Evolutionary conservation across 2,113 vertebrate species (phyloP).

Genomic region (Syngnathoides biaculeatus): DNA sequence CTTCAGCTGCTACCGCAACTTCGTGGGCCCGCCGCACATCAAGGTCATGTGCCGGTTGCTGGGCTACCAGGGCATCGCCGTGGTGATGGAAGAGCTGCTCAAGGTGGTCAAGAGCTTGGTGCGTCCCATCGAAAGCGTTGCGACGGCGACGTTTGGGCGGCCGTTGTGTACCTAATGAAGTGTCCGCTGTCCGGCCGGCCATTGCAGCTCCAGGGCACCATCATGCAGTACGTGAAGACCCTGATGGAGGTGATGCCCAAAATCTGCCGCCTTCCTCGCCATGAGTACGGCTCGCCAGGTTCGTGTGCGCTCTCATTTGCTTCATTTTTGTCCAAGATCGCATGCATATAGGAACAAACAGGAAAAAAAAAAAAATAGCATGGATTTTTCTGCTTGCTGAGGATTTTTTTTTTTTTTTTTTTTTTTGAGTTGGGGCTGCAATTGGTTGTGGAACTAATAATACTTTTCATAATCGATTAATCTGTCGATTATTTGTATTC

Average conservation of each 20-base stretch:
- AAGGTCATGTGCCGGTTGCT: constrained; percentile 96
- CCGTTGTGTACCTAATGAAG: neutral
- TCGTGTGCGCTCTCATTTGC: constrained; percentile 66
- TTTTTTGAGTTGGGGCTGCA: too few species aligned
- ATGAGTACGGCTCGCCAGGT: constrained; percentile 94
- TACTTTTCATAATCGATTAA: too few species aligned
- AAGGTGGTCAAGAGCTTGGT: constrained; percentile 99
- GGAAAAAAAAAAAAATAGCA: too few species aligned
- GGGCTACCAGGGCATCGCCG: constrained; percentile 95
- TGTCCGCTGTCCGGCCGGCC: neutral
- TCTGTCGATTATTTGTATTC: too few species aligned
- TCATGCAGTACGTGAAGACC: constrained; percentile 97
- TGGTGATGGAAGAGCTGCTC: constrained; percentile 97
- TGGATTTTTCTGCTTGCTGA: too few species aligned
- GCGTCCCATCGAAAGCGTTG: constrained; percentile 20
- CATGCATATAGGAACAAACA: too few species aligned
- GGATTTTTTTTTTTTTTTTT: too few species aligned
- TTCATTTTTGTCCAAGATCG: neutral
- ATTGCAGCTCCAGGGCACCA: constrained; percentile 90
- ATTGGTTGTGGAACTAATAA: too few species aligned
- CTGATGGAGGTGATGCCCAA: constrained; percentile 99
- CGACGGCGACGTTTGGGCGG: neutral
- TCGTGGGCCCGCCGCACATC: constrained; percentile 95
- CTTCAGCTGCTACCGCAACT: constrained; percentile 92
- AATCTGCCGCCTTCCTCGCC: constrained; percentile 93